phyloP scores from a whole-genome alignment of 2,888 invertebrate genomes.

The Brachyptera putata region DNA sequence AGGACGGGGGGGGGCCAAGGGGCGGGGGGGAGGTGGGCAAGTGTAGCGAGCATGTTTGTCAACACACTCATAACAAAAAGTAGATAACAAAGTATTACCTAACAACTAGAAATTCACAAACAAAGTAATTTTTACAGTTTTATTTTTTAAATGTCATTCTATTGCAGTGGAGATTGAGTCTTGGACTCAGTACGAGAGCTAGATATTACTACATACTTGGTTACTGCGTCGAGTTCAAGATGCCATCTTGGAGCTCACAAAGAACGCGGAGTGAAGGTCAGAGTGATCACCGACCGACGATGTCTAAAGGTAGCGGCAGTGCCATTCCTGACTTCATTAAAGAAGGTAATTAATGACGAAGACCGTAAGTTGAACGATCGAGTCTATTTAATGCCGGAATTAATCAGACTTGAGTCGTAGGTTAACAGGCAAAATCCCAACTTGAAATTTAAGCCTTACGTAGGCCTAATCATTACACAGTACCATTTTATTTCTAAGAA shows the following conservation, averaged over 20 bases:
- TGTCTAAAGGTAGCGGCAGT: constrained; percentile 5
- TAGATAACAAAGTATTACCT: too few relatives aligned
- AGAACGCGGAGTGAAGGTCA: not conserved
- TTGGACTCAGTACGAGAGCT: not conserved
- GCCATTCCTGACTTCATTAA: not conserved
- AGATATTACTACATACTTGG: not conserved
- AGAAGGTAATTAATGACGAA: too few relatives aligned
- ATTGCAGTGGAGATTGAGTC: constrained; percentile 6
- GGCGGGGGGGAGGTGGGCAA: too few relatives aligned
- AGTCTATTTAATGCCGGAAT: not conserved
- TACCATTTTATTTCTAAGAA: not conserved
- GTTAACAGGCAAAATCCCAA: too few relatives aligned
- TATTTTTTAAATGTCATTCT: too few relatives aligned
- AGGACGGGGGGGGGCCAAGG: too few relatives aligned
- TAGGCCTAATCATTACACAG: not conserved
- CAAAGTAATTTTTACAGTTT: too few relatives aligned
- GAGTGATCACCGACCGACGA: not conserved
- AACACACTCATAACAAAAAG: too few relatives aligned
- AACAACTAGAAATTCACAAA: too few relatives aligned
- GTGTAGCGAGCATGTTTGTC: too few relatives aligned
- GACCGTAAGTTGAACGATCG: not conserved
- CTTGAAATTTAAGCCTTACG: too few relatives aligned
- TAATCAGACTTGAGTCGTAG: too few relatives aligned
- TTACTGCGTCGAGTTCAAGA: not conserved
- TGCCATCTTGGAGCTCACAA: not conserved